These are phyloP conservation scores for Drosophila helvetica DNA, from an alignment of 2,888 invertebrate species.

Conservation along the genomic window DNA sequence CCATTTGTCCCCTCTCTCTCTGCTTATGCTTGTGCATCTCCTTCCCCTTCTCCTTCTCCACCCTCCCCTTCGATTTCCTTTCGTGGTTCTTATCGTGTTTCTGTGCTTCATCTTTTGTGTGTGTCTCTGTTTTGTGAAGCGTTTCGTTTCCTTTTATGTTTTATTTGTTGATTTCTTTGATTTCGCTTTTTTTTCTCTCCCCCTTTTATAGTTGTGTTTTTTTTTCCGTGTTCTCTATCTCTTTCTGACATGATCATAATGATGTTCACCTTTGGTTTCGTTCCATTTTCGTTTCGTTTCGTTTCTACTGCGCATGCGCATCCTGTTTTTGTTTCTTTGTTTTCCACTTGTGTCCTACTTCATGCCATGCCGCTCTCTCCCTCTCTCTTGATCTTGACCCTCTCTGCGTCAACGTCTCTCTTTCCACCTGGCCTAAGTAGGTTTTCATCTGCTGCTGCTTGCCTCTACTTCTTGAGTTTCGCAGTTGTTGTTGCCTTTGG, in stretches of 20 bases:
- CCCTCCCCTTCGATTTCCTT: constrained; percentile 40
- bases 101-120: constrained; percentile 44
- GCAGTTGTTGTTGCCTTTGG: constrained; percentile 43
- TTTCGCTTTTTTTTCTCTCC: constrained; percentile 60
- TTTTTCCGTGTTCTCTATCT: constrained; percentile 32
- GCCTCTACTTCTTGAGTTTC: constrained; percentile 34
- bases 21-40: constrained; percentile 3
- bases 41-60: constrained; percentile 6
- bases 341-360: constrained; percentile 62
- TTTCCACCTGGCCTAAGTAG: constrained; percentile 43
- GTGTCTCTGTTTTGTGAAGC: constrained; percentile 56
- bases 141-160: constrained; percentile 73
- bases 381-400: constrained; percentile 50
- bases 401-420: constrained; percentile 41
- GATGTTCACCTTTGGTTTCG: constrained; percentile 62
- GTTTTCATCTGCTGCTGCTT: constrained; percentile 18
- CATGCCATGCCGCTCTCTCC: constrained; percentile 17
- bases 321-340: constrained; percentile 68
- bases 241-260: constrained; percentile 57
- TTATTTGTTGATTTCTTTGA: constrained; percentile 75
- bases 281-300: constrained; percentile 60
- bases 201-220: neutral
- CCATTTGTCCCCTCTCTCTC: constrained; percentile 37
- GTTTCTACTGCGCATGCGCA: constrained; percentile 69
- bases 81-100: constrained; percentile 35